Conservation (phyloP, 2,797 vertebrate species). For the Tiaroga cobitis region DNA sequence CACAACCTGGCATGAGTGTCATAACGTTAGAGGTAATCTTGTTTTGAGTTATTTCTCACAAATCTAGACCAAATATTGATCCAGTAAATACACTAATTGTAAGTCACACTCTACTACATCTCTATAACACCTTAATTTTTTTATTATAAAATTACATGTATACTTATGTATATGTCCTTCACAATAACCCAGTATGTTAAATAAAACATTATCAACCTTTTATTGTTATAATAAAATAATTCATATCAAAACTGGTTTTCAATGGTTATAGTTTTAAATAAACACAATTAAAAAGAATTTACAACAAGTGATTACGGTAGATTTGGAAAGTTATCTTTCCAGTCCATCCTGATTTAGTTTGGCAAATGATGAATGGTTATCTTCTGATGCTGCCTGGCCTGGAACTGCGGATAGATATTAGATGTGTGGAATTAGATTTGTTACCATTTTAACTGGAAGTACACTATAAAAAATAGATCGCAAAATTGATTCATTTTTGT, state of each 20-base stretch:
- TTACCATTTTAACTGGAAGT: neutral
- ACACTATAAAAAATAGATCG: neutral
- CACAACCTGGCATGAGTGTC: neutral
- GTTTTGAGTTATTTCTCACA: neutral
- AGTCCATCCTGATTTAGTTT: constrained; percentile 5
- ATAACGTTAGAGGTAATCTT: constrained; percentile 4
- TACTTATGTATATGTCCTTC: constrained; percentile 5
- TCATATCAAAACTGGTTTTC: neutral
- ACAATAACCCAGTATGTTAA: neutral
- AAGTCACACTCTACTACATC: neutral
- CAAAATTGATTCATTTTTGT: neutral
- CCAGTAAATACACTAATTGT: neutral
- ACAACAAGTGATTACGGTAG: neutral
- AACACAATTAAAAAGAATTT: neutral
- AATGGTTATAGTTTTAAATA: neutral
- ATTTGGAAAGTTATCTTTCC: neutral
- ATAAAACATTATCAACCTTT: neutral
- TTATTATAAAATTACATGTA: neutral
- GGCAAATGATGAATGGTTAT: constrained; percentile 60
- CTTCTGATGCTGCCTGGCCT: constrained; percentile 68
- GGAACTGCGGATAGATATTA: constrained; percentile 71
- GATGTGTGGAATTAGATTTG: constrained; percentile 7
- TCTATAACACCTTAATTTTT: too few relatives aligned
- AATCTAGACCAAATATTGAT: constrained; percentile 4
- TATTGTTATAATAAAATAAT: neutral